Evolutionary conservation across 2,797 vertebrate genomes (phyloP).

Genomic region (Remorina albescens): DNA sequence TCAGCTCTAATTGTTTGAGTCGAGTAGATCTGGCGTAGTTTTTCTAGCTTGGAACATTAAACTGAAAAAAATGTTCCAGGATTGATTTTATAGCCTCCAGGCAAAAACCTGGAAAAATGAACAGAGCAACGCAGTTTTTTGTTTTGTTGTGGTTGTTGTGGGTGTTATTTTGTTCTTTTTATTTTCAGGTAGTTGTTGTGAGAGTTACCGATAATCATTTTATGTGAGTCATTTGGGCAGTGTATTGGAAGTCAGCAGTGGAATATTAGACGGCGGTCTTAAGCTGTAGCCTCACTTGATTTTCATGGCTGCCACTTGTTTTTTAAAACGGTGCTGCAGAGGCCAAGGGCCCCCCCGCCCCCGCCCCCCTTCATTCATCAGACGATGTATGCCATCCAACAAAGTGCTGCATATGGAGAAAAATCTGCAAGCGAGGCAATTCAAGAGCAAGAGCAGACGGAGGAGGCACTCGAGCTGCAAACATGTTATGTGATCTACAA

Average conservation of each 20-base stretch:
- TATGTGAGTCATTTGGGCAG: not conserved
- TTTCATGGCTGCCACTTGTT: slow-evolving; percentile 47
- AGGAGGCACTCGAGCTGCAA: slow-evolving; percentile 46
- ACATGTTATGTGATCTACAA: slow-evolving; percentile 66
- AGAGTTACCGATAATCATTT: slow-evolving; percentile 25
- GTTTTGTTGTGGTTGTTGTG: not conserved
- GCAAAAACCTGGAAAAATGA: slow-evolving; percentile 43
- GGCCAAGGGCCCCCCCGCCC: slow-evolving; percentile 69
- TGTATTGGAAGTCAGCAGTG: slow-evolving; percentile 13
- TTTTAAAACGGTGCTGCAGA: slow-evolving; percentile 57
- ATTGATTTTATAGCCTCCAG: slow-evolving; percentile 42
- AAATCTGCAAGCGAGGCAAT: slow-evolving; percentile 78
- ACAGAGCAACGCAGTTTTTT: slow-evolving; percentile 8
- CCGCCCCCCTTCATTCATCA: slow-evolving; percentile 81
- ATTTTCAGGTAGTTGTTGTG: not conserved
- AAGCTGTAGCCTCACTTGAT: slow-evolving; percentile 40
- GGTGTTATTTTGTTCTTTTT: slow-evolving; percentile 14
- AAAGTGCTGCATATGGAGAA: slow-evolving; percentile 76
- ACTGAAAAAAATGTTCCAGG: slow-evolving; percentile 49
- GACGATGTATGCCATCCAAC: slow-evolving; percentile 52
- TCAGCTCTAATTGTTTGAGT: slow-evolving; percentile 71
- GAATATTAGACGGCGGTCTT: slow-evolving; percentile 30
- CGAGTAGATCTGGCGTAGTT: slow-evolving; percentile 59
- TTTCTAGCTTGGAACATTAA: slow-evolving; percentile 47
- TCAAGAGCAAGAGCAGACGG: slow-evolving; percentile 27